Percentiles rank a stretch among this genome's conserved stretches.
Evolutionary conservation across 2,113 vertebrate genomes (phyloP).

Genomic region (Perccottus glenii): DNA sequence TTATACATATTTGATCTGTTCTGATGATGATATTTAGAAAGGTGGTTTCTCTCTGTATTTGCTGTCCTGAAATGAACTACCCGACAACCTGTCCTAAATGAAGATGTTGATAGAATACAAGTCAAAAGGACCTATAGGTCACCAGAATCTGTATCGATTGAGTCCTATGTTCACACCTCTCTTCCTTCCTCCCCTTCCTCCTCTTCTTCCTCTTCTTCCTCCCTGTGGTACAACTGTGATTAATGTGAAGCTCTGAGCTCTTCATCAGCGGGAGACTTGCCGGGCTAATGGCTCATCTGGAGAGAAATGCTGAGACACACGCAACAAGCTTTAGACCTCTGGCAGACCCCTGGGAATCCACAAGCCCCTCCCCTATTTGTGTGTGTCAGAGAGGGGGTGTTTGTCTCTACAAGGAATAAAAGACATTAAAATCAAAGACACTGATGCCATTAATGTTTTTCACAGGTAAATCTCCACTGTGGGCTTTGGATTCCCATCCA

Average conservation of each 20-base stretch:
- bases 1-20: no score
- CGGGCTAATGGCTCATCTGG: slow-evolving; percentile 65
- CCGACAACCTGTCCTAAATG: neutral
- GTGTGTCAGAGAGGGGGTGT: slow-evolving; percentile 8
- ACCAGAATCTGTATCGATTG: slow-evolving; percentile 18
- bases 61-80: neutral
- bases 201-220: slow-evolving; percentile 25
- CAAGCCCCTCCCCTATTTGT: slow-evolving; percentile 1
- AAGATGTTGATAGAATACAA: neutral
- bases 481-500: slow-evolving; percentile 70
- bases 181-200: slow-evolving; percentile 17
- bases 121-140: slow-evolving; percentile 3
- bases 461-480: slow-evolving; percentile 79
- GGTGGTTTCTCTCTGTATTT: no score
- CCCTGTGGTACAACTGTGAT: slow-evolving; percentile 53
- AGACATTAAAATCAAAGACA: neutral
- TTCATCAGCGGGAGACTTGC: slow-evolving; percentile 53
- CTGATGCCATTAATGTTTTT: slow-evolving; percentile 2
- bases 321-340: slow-evolving; percentile 46
- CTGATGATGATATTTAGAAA: no score
- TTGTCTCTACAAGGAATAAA: neutral
- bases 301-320: slow-evolving; percentile 48
- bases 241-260: slow-evolving; percentile 65
- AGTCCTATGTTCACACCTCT: slow-evolving; percentile 15
- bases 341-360: slow-evolving; percentile 13